Evolutionary conservation across 2,888 invertebrate species (phyloP).

Genomic region (Calephelis perditalis): DNA sequence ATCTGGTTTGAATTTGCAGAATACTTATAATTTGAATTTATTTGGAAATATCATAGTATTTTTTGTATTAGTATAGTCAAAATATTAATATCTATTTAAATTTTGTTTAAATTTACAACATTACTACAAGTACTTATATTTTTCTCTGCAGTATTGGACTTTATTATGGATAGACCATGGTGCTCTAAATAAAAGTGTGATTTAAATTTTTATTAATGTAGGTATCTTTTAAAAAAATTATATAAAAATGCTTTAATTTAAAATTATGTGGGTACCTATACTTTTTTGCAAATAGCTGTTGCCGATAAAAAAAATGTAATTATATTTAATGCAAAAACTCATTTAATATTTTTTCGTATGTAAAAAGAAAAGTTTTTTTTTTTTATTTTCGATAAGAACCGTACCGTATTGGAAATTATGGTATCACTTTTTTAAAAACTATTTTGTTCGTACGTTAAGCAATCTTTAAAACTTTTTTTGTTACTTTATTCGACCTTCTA

Average conservation of each 20-base stretch:
- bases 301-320: not conserved
- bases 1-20: too few species aligned
- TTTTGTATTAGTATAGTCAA: slow-evolving; percentile 3
- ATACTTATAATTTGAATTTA: too few species aligned
- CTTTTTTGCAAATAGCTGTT: not conserved
- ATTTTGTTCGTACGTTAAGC: too few species aligned
- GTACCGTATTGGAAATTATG: too few species aligned
- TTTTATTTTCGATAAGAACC: too few species aligned
- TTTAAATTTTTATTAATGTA: not conserved
- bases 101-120: slow-evolving; percentile 3
- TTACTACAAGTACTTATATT: slow-evolving; percentile 6
- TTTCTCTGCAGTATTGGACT: not conserved
- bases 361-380: too few species aligned
- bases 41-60: too few species aligned
- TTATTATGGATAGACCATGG: slow-evolving; percentile 3
- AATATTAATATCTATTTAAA: slow-evolving; percentile 13
- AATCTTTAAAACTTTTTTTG: too few species aligned
- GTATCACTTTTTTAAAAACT: too few species aligned
- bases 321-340: too few species aligned
- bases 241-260: not conserved
- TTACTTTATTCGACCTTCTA: too few species aligned
- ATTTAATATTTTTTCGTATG: too few species aligned
- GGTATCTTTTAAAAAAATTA: slow-evolving; percentile 6
- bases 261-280: slow-evolving; percentile 3
- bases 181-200: slow-evolving; percentile 8